These are phyloP conservation scores for Tetraodon nigroviridis DNA, from an alignment of 2,113 vertebrate genomes.

Conservation along the genomic window DNA sequence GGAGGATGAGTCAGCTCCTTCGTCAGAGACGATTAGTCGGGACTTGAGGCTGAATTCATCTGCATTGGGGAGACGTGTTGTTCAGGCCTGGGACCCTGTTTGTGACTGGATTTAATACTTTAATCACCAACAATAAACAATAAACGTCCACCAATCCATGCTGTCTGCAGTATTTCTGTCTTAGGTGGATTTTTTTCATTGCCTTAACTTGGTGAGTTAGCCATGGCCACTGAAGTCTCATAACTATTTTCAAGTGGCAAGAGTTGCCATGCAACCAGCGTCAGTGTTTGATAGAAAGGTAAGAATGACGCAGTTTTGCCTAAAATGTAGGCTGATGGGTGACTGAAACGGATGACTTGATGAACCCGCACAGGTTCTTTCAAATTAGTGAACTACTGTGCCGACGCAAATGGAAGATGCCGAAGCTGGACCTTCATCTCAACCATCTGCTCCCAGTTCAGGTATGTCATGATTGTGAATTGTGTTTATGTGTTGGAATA, in stretches of 20 bases:
- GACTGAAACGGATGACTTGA: not conserved
- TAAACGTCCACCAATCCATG: not conserved
- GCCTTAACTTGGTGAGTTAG: too few species aligned
- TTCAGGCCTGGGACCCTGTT: conserved; percentile 1
- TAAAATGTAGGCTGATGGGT: not conserved
- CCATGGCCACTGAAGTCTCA: too few species aligned
- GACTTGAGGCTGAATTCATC: conserved; percentile 28
- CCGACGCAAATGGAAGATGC: too few species aligned
- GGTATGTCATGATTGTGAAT: too few species aligned
- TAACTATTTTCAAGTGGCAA: too few species aligned
- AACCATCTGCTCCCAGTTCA: too few species aligned
- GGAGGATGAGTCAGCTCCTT: conserved; percentile 59
- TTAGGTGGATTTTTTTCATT: too few species aligned
- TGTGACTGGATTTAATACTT: not conserved
- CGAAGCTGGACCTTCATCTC: too few species aligned
- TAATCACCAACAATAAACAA: not conserved
- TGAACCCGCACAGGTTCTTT: not conserved
- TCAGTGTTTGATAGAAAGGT: too few species aligned
- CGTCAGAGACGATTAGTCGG: conserved; percentile 14
- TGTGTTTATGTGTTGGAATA: too few species aligned
- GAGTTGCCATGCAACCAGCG: too few species aligned
- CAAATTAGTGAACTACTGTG: not conserved
- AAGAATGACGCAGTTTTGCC: too few species aligned
- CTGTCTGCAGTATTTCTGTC: not conserved
- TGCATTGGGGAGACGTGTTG: conserved; percentile 16